Percentiles rank a stretch among this genome's conserved stretches.
Evolutionary conservation across 2,113 vertebrate species (phyloP).

Genomic region (Oreocharis arfaki): DNA sequence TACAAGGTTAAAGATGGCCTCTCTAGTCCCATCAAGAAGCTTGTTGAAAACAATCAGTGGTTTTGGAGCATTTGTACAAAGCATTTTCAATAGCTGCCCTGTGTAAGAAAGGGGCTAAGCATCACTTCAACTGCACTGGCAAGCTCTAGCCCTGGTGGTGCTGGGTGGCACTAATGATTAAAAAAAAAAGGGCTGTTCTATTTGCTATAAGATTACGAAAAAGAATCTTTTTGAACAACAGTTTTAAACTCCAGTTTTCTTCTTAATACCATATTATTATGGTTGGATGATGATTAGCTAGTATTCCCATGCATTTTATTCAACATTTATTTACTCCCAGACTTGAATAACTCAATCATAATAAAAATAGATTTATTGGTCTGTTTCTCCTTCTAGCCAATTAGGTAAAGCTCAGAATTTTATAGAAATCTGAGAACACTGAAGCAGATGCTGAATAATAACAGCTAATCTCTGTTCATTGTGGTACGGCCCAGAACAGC

Average conservation of each 20-base stretch:
- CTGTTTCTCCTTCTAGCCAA: conserved; percentile 17
- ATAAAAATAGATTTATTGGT: conserved; percentile 31
- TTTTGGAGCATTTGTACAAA: background rate
- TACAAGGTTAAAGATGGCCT: background rate
- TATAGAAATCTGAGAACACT: background rate
- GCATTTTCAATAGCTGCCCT: background rate
- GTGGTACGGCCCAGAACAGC: background rate
- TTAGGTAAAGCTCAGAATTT: conserved; percentile 12
- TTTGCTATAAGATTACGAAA: background rate
- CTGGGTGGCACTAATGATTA: background rate
- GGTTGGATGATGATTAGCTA: background rate
- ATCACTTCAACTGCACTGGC: background rate
- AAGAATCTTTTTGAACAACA: background rate
- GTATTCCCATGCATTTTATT: background rate
- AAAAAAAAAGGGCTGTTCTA: background rate
- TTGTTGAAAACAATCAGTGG: background rate
- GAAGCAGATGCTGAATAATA: conserved; percentile 9
- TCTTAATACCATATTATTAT: background rate
- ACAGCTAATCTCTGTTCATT: background rate
- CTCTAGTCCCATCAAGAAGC: background rate
- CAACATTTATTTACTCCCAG: conserved; percentile 6
- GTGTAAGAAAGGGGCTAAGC: background rate
- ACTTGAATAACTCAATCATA: conserved; percentile 3
- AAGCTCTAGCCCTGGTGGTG: background rate
- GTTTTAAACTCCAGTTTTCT: background rate